A percentile compares a stretch with the other conserved stretches of the same genome.
These are phyloP conservation scores for Chaetodon auriga DNA, from an alignment of 2,113 vertebrate species.

Conservation along the genomic window DNA sequence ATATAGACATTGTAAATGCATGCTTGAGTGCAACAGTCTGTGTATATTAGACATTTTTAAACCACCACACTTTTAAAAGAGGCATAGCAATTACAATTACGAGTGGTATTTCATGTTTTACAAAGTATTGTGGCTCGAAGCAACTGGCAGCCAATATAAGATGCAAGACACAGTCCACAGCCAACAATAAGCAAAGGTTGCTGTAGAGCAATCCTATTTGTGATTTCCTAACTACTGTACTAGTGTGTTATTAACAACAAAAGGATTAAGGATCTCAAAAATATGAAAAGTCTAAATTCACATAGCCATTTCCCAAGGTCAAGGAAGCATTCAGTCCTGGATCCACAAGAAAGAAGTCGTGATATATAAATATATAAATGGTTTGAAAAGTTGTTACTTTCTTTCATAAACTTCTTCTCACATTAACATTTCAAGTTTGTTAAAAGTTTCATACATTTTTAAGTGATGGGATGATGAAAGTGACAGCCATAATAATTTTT, in stretches of 20 bases:
- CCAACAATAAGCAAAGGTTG: not conserved
- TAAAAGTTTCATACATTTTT: not conserved
- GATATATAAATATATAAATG: not conserved
- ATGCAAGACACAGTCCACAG: not conserved
- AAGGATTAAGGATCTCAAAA: not conserved
- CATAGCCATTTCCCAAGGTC: not conserved
- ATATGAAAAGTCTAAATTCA: not conserved
- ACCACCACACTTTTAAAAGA: not conserved
- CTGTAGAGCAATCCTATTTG: slow-evolving; percentile 5
- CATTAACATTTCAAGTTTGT: too few relatives aligned
- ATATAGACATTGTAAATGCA: not conserved
- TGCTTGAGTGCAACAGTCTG: not conserved
- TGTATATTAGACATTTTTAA: not conserved
- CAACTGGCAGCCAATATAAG: not conserved
- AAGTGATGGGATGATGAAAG: too few relatives aligned
- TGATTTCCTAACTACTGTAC: not conserved
- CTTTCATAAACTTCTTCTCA: not conserved
- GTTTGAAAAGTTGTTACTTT: not conserved
- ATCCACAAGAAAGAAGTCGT: not conserved
- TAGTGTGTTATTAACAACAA: not conserved
- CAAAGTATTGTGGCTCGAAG: not conserved
- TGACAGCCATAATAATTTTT: too few relatives aligned
- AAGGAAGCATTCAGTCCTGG: not conserved
- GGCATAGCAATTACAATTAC: not conserved
- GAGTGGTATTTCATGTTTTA: not conserved